These are phyloP conservation scores for Drosophila repletoides DNA, from an alignment of 1,140 invertebrate species.

Conservation along the genomic window DNA sequence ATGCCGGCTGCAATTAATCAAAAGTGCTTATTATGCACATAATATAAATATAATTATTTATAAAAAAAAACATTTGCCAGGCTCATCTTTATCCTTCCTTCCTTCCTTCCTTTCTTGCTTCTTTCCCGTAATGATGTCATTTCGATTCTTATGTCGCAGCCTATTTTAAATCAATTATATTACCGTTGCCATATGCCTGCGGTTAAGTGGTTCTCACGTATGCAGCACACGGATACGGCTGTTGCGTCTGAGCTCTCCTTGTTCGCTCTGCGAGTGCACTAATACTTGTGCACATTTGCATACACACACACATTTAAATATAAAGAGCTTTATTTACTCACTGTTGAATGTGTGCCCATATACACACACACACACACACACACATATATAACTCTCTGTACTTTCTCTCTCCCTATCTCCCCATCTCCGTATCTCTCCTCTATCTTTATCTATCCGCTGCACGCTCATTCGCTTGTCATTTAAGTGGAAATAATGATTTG, in stretches of 20 bases:
- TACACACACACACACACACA: not conserved
- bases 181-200: constrained; percentile 1
- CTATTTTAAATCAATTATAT: constrained; percentile 28
- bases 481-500: not conserved
- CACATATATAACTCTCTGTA: not conserved
- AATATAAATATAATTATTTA: too few relatives aligned
- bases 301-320: not conserved
- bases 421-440: too few relatives aligned
- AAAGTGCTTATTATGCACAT: too few relatives aligned
- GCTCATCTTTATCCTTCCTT: too few relatives aligned
- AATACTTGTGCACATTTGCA: not conserved
- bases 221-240: constrained; percentile 1
- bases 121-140: too few relatives aligned
- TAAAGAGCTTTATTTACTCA: constrained; percentile 11
- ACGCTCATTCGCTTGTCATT: too few relatives aligned
- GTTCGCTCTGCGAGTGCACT: not conserved
- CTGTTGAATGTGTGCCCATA: not conserved
- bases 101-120: too few relatives aligned
- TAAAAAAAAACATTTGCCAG: too few relatives aligned
- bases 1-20: not conserved
- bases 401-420: too few relatives aligned
- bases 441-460: not conserved
- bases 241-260: too few relatives aligned
- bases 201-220: constrained; percentile 29
- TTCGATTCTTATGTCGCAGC: constrained; percentile 1